Evolutionary conservation across 1,140 invertebrate species (phyloP), one percentile per base, ranked within the genome.

Genomic region (Bombus pascuorum): DNA sequence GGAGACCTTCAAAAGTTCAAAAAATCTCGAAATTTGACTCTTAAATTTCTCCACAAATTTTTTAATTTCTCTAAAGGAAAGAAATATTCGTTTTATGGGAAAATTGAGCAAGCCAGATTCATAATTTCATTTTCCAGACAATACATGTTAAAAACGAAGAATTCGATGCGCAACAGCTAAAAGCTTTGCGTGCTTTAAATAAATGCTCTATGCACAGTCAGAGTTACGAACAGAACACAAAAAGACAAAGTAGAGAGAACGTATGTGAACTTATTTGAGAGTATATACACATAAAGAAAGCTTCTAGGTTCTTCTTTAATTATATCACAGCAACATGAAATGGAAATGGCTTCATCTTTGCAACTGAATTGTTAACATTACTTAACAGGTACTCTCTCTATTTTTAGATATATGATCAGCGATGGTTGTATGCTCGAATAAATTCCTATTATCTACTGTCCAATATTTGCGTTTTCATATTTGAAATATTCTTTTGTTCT

Each of bases 81-180:
- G 57, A 68, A 59, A 15, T 44, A 53, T 75, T 83, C 3, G n/a
- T 74, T 68, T 62, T 37, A 39, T 44, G 12, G 42, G 53, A 85
- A 57, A 44, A 37, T 32, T 25, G 68, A 88, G 62, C 66, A 72
- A 73, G 47, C 53, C 28, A 32, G 62, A 65, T 37, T n/a, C 72
- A 12, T 57, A 65, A 65, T 65, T 70, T 70, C 44, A 79, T 86
- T 81, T 86, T 76, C 66, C 92, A 86, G 93, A 94, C 94, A 93
- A 95, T 94, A 93, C 92, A 94, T 91, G 91, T 91, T 89, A 91
- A 92, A 93, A 94, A 94, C 91, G 91, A 93, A 93, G 91, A 92
- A 87, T 87, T 93, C 87, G 83, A 65, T 37, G 73, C 44, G 81
- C 25, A 25, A 87, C 18, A 47, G 73, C 32, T 75, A 76, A 18